Evolutionary conservation across 2,888 invertebrate genomes (phyloP), one percentile per base, ranked within the genome.

Genomic region (Panopea generosa): DNA sequence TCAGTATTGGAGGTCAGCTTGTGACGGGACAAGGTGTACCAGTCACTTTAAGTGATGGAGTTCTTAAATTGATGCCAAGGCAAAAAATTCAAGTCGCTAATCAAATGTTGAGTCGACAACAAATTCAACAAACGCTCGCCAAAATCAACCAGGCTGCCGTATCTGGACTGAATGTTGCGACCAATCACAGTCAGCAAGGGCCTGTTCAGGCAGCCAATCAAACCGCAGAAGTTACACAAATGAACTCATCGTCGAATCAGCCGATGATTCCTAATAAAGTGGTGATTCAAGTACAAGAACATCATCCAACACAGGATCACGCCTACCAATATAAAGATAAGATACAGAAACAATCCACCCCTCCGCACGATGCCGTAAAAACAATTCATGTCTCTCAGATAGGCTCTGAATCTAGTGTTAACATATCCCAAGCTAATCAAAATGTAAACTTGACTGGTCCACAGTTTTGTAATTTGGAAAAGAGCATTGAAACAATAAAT

Each of bases 1-100:
- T 84, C 62, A 88, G 85, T 65, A 86, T 89, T 47, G 86, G 87
- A 49, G 89, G 90, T 18, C 88, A 90, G 82, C 74, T 90, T 57
- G 84, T 89, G 40, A 89, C 89, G n/a, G 83, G 87, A 1, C 86
- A 86, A 65, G 89, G 88, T 26, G 82, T 90, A 9, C 89, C 89
- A 40, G 87, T 90, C 27, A 86, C 87, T 14, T 78, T 87, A 0
- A 83, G 84, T 57, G 83, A 87, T 71, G 88, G 88, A 24, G 84
- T 87, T 9, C 59, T 87, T 20, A 87, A 87, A 77, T 61, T 85
- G 33, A 79, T 85, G 68, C 84, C 84, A 24, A 78, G 86, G 43
- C 82, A 81, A 38, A 82, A 85, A 45, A 67, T 85, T 20, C 82
- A 85, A 65, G 75, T 84, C 14, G 83, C 82, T 27, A 84, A 83